Evolutionary conservation across 2,888 invertebrate species (phyloP).

Genomic region (Reticulitermes lucifugus): DNA sequence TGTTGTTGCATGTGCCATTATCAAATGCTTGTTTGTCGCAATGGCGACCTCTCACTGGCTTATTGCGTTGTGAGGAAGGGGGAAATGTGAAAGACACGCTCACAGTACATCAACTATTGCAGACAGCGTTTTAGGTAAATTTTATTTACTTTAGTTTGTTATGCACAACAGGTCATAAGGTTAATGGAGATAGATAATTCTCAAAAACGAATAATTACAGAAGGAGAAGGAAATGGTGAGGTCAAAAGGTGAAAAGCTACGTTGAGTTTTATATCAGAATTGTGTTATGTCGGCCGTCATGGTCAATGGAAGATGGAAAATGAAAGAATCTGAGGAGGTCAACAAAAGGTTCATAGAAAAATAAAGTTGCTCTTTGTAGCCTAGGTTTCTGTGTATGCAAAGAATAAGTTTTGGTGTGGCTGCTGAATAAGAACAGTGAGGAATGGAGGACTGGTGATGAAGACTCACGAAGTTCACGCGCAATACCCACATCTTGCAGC

Average conservation of each 20-base stretch:
- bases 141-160: neutral
- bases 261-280: neutral
- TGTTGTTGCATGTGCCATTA: too few relatives aligned
- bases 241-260: neutral
- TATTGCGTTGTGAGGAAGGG: neutral
- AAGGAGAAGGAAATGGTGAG: neutral
- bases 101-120: neutral
- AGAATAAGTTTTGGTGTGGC: neutral
- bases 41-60: neutral
- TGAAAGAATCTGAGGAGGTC: neutral
- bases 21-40: too few relatives aligned
- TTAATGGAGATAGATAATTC: conserved; percentile 14
- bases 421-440: neutral
- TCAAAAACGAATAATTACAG: neutral
- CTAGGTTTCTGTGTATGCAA: neutral
- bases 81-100: neutral
- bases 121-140: neutral
- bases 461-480: too few relatives aligned
- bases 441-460: too few relatives aligned
- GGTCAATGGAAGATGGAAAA: neutral
- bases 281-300: neutral
- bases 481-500: too few relatives aligned
- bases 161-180: conserved; percentile 24
- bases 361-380: neutral
- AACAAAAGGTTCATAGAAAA: neutral